Evolutionary conservation across 2,888 invertebrate genomes (phyloP).

Genomic region (Drosophila mayaguana): DNA sequence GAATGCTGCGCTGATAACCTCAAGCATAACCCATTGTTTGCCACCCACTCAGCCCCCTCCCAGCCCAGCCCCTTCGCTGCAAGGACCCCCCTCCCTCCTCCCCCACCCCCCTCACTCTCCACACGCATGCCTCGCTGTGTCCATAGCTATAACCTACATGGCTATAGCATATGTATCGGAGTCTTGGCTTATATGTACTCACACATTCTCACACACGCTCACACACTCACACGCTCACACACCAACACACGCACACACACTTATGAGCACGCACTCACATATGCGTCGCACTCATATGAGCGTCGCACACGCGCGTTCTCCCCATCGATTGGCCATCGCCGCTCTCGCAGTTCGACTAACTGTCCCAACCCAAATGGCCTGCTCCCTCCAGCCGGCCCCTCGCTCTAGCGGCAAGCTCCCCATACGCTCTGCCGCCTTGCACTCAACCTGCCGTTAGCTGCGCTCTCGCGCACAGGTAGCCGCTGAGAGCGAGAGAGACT

Average conservation of each 20-base stretch:
- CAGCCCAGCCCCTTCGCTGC: neutral
- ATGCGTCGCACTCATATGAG: slow-evolving; percentile 53
- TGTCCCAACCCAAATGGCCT: slow-evolving; percentile 19
- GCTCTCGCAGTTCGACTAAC: slow-evolving; percentile 60
- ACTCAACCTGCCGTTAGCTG: slow-evolving; percentile 52
- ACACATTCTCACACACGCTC: slow-evolving; percentile 15
- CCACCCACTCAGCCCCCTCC: neutral
- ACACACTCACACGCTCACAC: neutral
- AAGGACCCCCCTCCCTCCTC: neutral
- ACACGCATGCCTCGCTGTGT: slow-evolving; percentile 44
- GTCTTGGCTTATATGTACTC: slow-evolving; percentile 62
- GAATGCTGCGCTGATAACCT: slow-evolving; percentile 45
- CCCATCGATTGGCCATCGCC: slow-evolving; percentile 74
- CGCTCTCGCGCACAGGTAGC: slow-evolving; percentile 59
- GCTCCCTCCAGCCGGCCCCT: neutral
- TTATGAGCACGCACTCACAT: slow-evolving; percentile 25
- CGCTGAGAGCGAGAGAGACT: slow-evolving; percentile 26
- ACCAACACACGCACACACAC: slow-evolving; percentile 1
- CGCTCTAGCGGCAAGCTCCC: neutral
- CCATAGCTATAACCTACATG: slow-evolving; percentile 43
- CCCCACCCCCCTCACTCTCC: neutral
- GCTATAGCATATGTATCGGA: slow-evolving; percentile 70
- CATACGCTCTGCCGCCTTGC: neutral
- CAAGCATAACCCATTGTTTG: slow-evolving; percentile 58
- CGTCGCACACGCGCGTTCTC: slow-evolving; percentile 76